Percentiles rank a stretch among this genome's conserved stretches.
Evolutionary conservation across 1,140 invertebrate genomes (phyloP).

Genomic region (Calliphora vicina): DNA sequence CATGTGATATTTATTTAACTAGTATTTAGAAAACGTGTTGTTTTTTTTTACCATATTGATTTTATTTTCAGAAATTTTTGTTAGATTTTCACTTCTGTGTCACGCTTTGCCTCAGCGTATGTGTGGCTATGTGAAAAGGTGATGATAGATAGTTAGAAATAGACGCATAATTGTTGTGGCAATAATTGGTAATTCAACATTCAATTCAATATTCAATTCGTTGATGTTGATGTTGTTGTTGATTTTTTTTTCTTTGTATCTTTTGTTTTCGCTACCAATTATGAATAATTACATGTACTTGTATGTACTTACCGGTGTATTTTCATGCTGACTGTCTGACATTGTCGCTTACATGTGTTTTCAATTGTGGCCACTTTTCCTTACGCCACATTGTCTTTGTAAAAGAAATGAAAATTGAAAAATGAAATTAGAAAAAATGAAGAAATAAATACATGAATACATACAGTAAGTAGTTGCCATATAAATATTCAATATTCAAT

Average conservation of each 20-base stretch:
- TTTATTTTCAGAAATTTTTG: not conserved
- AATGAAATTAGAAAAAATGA: not conserved
- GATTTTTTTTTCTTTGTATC: too few species aligned
- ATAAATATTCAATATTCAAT: too few species aligned
- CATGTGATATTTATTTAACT: too few species aligned
- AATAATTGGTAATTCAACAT: slow-evolving; percentile 15
- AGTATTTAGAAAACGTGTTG: not conserved
- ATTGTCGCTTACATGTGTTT: not conserved
- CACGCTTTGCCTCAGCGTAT: not conserved
- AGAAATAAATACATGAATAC: not conserved
- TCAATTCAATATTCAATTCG: too few species aligned
- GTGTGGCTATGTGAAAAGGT: too few species aligned
- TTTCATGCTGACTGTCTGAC: not conserved
- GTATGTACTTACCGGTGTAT: not conserved
- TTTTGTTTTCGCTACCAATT: slow-evolving; percentile 22
- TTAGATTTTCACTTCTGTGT: slow-evolving; percentile 25
- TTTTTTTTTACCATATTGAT: not conserved
- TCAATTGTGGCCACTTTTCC: not conserved
- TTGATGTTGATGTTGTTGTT: too few species aligned
- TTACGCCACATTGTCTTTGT: not conserved
- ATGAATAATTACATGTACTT: slow-evolving; percentile 24
- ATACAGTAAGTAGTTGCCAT: too few species aligned
- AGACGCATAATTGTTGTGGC: not conserved
- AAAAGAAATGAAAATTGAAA: not conserved
- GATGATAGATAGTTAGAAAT: not conserved